Base-by-base conservation (phyloP, 2,113 vertebrate species). In the Rhinolophus ferrumequinum region DNA sequence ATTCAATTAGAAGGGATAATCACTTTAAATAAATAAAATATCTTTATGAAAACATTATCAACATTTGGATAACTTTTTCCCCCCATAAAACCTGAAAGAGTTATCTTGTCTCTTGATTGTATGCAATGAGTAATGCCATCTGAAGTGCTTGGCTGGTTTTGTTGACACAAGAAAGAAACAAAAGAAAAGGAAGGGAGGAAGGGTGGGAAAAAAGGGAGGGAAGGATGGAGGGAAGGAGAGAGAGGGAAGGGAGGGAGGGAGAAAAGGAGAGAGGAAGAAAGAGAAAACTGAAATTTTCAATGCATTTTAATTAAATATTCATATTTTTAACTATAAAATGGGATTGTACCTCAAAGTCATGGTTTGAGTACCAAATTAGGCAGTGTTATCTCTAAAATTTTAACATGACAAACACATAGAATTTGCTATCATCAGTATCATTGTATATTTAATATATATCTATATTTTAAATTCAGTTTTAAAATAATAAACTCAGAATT, bases 21-120 rank as follows among this genome's bases (percentile, higher is more conserved):
- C 0, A 73, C 76, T 97, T 96, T 96, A 97, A 81, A 96, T 95
- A 97, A 97, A 30, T 91, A 92, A 96, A 91, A 58, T 83, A 96
- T 84, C 54, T 90, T 96, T 96, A 88, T 88, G 47, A 98, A 98
- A 98, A 83, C 79, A 94, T 97, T 97, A 96, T 54, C 69, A 58
- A 94, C 69, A 96, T 97, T 95, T 97, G 33, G 90, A 95, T 93
- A 70, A 70, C 21, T 6, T 66, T 97, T 97, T 96, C 85, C 93
- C 96, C 95, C 79, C 22, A 89, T 5, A 95, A 18, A 94, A 73
- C 33, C 95, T 97, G 67, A 91, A 83, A 75, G 88, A 95, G 90
- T 54, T 79, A 26, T 90, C 2, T 67, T 38, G 0, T 56, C 14
- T 79, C 30, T 67, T 47, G n/a, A 72, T 73, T 82, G 12, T 79